These are phyloP conservation scores for Brachionus angularis DNA, from an alignment of 1,140 invertebrate genomes.

Conservation along the genomic window DNA sequence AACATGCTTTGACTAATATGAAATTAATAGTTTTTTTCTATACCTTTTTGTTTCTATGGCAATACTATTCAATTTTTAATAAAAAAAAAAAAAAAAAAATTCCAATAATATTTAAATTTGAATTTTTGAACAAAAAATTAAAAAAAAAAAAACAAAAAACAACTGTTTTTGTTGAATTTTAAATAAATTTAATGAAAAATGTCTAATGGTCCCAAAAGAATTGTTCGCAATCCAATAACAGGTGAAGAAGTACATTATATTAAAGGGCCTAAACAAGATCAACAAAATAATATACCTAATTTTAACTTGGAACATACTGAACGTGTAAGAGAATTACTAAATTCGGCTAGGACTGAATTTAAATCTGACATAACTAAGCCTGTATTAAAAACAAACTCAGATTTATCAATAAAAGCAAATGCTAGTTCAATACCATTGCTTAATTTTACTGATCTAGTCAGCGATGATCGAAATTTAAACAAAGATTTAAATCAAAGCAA, in stretches of 20 bases:
- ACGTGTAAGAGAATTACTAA: neutral
- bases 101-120: too few species aligned
- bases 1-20: too few species aligned
- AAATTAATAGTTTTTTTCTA: too few species aligned
- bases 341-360: neutral
- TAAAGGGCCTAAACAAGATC: neutral
- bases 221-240: constrained; percentile 41
- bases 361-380: neutral
- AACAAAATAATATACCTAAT: neutral
- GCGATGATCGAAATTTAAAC: too few species aligned
- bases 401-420: constrained; percentile 6
- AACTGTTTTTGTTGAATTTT: too few species aligned
- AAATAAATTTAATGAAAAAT: too few species aligned
- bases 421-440: constrained; percentile 31
- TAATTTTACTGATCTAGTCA: neutral
- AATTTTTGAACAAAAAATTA: too few species aligned
- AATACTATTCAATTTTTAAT: too few species aligned
- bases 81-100: too few species aligned
- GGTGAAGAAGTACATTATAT: constrained; percentile 29
- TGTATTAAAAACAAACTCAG: neutral
- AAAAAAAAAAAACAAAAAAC: too few species aligned
- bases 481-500: neutral
- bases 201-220: too few species aligned
- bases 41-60: too few species aligned
- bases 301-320: neutral